Evolutionary conservation across 2,113 vertebrate genomes (phyloP).

Genomic region (Prietella phreatophila): DNA sequence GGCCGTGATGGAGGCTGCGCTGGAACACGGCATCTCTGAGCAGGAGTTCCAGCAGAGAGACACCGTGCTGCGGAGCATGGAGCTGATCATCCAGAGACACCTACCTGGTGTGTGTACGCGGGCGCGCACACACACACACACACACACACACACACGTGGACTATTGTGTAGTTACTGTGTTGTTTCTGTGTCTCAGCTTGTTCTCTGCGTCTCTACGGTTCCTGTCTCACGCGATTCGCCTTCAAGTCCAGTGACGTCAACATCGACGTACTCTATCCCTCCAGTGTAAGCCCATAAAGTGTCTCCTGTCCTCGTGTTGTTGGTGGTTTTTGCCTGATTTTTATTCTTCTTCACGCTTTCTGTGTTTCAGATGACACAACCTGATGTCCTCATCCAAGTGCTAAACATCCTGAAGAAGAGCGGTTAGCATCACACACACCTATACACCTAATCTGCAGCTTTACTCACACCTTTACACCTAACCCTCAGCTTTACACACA

Average conservation of each 20-base stretch:
- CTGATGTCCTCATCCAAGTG: constrained; percentile 94
- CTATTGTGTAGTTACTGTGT: not conserved
- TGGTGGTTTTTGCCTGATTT: not conserved
- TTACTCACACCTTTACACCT: too few species aligned
- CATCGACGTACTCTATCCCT: constrained; percentile 89
- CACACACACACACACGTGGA: not conserved
- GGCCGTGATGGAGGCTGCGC: constrained; percentile 78
- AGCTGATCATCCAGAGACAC: constrained; percentile 80
- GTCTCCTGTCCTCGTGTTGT: not conserved
- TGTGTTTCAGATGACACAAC: constrained; percentile 86
- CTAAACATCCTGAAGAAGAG: constrained; percentile 93
- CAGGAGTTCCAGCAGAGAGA: constrained; percentile 84
- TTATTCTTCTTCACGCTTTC: not conserved
- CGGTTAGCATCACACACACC: constrained; percentile 68
- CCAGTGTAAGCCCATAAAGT: constrained; percentile 75
- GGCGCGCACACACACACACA: constrained; percentile 2
- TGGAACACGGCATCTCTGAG: constrained; percentile 87
- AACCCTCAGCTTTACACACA: not conserved
- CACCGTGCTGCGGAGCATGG: constrained; percentile 84
- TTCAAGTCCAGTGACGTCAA: constrained; percentile 95
- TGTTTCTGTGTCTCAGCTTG: constrained; percentile 76
- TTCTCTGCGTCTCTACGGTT: constrained; percentile 90
- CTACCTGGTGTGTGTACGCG: constrained; percentile 77
- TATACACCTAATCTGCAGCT: not conserved
- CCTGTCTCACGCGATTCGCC: constrained; percentile 91